phyloP scores from a whole-genome alignment of 1,140 invertebrate species.

The Caenorhabditis brenneri region DNA sequence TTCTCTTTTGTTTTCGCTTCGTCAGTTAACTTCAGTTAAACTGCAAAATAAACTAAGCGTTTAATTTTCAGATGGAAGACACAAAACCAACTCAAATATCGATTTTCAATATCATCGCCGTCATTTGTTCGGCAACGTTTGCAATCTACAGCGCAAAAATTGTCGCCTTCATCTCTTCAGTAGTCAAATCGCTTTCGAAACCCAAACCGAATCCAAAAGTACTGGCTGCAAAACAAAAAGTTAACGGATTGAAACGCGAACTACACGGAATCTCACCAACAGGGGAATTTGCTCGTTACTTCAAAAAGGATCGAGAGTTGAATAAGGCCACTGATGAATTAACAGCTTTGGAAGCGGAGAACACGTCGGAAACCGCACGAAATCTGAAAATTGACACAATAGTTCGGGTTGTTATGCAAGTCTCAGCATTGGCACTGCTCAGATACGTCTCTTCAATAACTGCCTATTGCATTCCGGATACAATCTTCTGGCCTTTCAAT shows the following conservation, averaged over 20 bases:
- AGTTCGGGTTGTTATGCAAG: not conserved
- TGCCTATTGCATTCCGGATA: constrained; percentile 28
- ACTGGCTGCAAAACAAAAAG: not conserved
- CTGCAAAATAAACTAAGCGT: not conserved
- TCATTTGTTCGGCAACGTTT: constrained; percentile 9
- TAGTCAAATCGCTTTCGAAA: not conserved
- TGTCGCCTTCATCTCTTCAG: not conserved
- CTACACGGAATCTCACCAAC: constrained; percentile 12
- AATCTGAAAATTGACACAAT: constrained; percentile 24
- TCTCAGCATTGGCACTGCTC: not conserved
- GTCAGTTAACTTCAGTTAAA: too few species aligned
- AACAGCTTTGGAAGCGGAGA: not conserved
- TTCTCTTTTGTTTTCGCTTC: too few species aligned
- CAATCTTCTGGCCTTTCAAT: constrained; percentile 14
- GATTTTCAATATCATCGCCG: constrained; percentile 2
- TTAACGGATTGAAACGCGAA: not conserved
- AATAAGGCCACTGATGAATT: not conserved
- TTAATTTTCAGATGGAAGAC: constrained; percentile 22
- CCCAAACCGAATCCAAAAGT: not conserved
- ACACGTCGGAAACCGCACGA: not conserved
- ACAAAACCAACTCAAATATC: constrained; percentile 1
- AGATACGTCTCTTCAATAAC: not conserved
- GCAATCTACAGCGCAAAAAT: not conserved
- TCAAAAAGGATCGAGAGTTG: constrained; percentile 2
- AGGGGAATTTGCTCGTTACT: not conserved